Conservation (phyloP, 2,113 vertebrate species). For the Mustela lutreola region DNA sequence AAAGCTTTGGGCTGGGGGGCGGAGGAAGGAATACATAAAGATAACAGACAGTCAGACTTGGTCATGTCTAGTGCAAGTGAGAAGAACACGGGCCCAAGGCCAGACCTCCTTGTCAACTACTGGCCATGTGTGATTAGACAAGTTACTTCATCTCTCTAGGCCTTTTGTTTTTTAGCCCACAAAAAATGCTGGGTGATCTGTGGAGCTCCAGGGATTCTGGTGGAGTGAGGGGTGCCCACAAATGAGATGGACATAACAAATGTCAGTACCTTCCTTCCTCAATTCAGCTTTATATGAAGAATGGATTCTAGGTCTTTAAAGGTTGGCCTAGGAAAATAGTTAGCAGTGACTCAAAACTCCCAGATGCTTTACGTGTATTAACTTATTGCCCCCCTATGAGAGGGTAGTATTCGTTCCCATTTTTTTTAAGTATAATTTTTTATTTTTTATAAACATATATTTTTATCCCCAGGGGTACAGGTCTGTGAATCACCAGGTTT, state of each 20-base stretch:
- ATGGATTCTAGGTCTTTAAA: too few relatives aligned
- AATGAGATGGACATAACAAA: too few relatives aligned
- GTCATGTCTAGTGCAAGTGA: neutral
- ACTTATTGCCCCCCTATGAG: neutral
- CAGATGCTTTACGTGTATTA: neutral
- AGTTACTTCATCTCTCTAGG: neutral
- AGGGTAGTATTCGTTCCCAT: neutral
- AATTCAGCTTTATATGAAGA: too few relatives aligned
- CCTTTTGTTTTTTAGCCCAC: neutral
- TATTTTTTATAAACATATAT: too few relatives aligned
- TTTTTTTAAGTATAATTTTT: neutral
- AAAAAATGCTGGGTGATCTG: neutral
- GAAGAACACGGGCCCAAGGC: too few relatives aligned
- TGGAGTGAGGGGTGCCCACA: too few relatives aligned
- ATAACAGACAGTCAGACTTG: neutral
- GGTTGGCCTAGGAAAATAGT: too few relatives aligned
- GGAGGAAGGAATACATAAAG: neutral
- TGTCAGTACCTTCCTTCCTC: too few relatives aligned
- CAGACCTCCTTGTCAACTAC: neutral
- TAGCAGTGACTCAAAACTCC: neutral
- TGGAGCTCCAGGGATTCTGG: too few relatives aligned
- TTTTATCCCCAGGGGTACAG: too few relatives aligned
- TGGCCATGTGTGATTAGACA: neutral
- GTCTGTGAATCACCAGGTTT: too few relatives aligned
- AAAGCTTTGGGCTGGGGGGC: neutral